Base-by-base conservation (phyloP, 2,888 invertebrate genomes). In the Diarsia brunnea region DNA sequence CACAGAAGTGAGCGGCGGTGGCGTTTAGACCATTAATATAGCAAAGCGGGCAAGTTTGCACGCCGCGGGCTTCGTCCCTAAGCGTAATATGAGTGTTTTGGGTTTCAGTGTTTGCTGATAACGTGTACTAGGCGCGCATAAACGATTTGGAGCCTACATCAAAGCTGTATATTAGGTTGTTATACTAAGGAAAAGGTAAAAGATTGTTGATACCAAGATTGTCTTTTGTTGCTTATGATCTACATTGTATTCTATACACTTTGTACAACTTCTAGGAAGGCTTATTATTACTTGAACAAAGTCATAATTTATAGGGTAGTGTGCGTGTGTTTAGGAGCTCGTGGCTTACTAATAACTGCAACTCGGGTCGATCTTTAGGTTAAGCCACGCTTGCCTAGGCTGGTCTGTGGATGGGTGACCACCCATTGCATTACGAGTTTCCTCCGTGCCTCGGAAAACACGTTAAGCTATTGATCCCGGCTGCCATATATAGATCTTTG, bases 11-110 rank as follows among this genome's bases (percentile, higher is more conserved):
- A 45, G 75, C 49, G 82, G 67, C 55, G 38, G 38, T 38, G 7
- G 38, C 38, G 63, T 55, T 75, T 71, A 69, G 60, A 76, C 19
- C 70, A 69, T 84, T 84, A 75, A 73, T 75, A 80, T 75, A 73
- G 72, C 67, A 65, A 70, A 51, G 51, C 49, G 55, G 38, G 31
- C 49, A 75, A 81, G 73, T 73, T 84, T 76, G 68, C 45, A 51
- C 58, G 64, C 76, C 79, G 63, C 43, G 51, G 63, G 67, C 66
- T 63, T 19, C 51, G 24, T 45, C 51, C 45, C 68, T 61, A 53
- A 58, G n/a, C 53, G 75, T 74, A 47, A 78, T 81, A 75, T 75
- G 53, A 61, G 73, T 38, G 72, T 79, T 79, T 79, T 7, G 45
- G 73, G 58, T 45, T 51, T 31, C 45, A 58, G 51, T 75, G 55